Evolutionary conservation across 2,888 invertebrate species (phyloP).

Genomic region (Oscheius sp.): DNA sequence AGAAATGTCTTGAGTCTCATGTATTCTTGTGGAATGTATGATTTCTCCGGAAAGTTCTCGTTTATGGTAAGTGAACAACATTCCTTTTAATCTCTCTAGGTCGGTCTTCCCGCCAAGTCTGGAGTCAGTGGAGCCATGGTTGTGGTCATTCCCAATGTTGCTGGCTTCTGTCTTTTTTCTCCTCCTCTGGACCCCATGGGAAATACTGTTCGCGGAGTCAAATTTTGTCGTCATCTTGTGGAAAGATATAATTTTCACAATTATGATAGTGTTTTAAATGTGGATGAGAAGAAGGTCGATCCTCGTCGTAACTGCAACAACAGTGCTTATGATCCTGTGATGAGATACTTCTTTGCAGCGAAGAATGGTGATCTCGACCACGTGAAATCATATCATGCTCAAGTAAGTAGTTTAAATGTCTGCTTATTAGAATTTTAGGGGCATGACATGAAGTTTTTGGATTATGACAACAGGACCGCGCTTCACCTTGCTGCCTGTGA

Average conservation of each 20-base stretch:
- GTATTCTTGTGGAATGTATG: constrained; percentile 88
- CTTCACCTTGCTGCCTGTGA: constrained; percentile 93
- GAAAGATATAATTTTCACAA: constrained; percentile 92
- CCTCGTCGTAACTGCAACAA: constrained; percentile 80
- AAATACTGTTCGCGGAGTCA: constrained; percentile 88
- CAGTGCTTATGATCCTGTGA: constrained; percentile 77
- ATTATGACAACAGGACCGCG: constrained; percentile 94
- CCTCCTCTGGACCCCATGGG: constrained; percentile 89
- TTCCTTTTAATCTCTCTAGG: constrained; percentile 66
- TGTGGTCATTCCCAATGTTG: constrained; percentile 92
- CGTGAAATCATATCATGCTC: constrained; percentile 70
- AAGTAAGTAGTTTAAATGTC: no score
- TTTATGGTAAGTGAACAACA: constrained; percentile 77
- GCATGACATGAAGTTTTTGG: constrained; percentile 89
- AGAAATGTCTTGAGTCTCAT: constrained; percentile 94
- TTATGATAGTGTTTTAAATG: constrained; percentile 87
- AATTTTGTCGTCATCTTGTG: constrained; percentile 78
- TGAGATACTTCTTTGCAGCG: constrained; percentile 90
- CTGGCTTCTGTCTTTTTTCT: constrained; percentile 95
- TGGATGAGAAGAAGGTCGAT: constrained; percentile 86
- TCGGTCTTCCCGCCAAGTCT: constrained; percentile 75
- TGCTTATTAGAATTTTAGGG: no score
- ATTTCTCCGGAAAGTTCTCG: constrained; percentile 76
- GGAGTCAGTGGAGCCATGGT: constrained; percentile 87
- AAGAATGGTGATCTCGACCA: constrained; percentile 82